Conservation (phyloP, 2,797 vertebrate species). For the Lepilemur septentrionalis region DNA sequence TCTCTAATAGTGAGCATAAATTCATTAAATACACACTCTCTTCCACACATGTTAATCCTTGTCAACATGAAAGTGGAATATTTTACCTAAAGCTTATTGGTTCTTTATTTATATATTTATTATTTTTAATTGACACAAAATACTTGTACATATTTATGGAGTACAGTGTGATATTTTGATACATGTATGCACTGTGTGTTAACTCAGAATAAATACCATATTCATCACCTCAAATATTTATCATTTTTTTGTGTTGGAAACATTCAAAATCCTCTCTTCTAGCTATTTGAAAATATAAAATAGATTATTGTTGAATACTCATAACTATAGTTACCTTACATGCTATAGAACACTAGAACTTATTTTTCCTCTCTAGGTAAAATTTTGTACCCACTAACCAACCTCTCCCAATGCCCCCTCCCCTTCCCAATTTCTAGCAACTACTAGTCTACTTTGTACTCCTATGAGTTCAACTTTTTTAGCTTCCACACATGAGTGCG, state of each 20-base stretch:
- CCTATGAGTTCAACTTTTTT: neutral
- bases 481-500: neutral
- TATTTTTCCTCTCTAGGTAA: neutral
- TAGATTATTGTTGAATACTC: neutral
- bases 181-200: neutral
- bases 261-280: neutral
- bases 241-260: neutral
- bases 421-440: neutral
- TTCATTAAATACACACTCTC: neutral
- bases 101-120: neutral
- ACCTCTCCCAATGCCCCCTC: neutral
- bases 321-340: neutral
- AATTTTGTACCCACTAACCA: neutral
- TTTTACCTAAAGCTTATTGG: neutral
- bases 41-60: slow-evolving; percentile 15
- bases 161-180: neutral
- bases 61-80: neutral
- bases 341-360: neutral
- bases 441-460: neutral
- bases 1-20: neutral
- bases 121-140: neutral
- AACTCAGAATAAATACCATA: neutral
- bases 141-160: neutral
- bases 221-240: neutral
- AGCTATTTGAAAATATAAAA: neutral